Conservation (phyloP, 1,140 invertebrate genomes). For the Chrysoperla carnea region DNA sequence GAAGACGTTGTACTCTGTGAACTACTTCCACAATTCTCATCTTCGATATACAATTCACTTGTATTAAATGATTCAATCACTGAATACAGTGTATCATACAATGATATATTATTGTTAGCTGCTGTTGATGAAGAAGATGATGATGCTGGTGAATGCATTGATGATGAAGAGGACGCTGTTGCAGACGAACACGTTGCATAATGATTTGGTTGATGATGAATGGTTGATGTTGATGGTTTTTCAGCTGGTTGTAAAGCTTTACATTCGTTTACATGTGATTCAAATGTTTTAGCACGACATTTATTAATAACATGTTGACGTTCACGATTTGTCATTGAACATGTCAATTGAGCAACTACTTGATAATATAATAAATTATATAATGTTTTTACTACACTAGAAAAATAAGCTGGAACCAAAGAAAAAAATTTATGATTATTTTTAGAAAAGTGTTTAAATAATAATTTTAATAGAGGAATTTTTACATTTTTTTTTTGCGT, state of each 20-base stretch:
- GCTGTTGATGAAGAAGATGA: not conserved
- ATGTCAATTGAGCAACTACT: constrained; percentile 55
- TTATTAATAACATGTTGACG: constrained; percentile 20
- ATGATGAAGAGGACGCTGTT: too few relatives aligned
- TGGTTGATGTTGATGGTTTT: too few relatives aligned
- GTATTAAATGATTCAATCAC: constrained; percentile 28
- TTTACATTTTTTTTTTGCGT: constrained; percentile 1
- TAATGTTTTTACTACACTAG: constrained; percentile 63
- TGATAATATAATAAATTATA: constrained; percentile 84
- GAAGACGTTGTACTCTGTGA: constrained; percentile 1
- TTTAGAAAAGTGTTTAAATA: constrained; percentile 1
- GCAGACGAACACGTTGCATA: too few relatives aligned
- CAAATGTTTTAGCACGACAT: constrained; percentile 10
- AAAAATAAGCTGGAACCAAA: constrained; percentile 60
- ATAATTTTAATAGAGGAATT: not conserved
- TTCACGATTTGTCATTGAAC: constrained; percentile 36
- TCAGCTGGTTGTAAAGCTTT: constrained; percentile 12
- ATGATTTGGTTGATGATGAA: too few relatives aligned
- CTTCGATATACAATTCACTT: constrained; percentile 31
- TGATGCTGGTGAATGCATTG: not conserved
- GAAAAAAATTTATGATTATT: constrained; percentile 7
- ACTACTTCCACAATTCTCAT: constrained; percentile 11
- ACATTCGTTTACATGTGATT: constrained; percentile 14
- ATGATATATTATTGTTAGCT: not conserved
- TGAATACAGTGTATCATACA: constrained; percentile 18